Conservation (phyloP, 2,113 vertebrate genomes). For the Corythaixoides concolor region DNA sequence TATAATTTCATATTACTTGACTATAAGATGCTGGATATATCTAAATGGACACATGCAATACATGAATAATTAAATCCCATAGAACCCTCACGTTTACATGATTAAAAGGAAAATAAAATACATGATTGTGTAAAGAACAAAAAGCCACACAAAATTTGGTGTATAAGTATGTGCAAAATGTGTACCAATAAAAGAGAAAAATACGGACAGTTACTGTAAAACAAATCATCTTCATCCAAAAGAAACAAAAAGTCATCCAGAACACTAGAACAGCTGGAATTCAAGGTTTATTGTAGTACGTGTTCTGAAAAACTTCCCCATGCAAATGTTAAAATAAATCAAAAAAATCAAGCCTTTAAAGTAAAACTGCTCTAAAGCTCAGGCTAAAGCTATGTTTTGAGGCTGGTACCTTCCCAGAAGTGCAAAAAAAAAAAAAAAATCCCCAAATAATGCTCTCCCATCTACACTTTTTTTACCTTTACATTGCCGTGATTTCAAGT, state of each 20-base stretch:
- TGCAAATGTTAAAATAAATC: constrained; percentile 43
- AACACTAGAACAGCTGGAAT: constrained; percentile 53
- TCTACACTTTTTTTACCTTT: neutral
- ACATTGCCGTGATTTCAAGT: constrained; percentile 2
- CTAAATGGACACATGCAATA: constrained; percentile 44
- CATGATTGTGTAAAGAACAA: constrained; percentile 25
- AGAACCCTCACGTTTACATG: neutral
- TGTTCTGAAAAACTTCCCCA: constrained; percentile 65
- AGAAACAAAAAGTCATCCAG: constrained; percentile 51
- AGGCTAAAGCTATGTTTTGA: neutral
- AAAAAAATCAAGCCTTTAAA: constrained; percentile 10
- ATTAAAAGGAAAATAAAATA: constrained; percentile 31
- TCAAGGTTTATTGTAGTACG: constrained; percentile 29
- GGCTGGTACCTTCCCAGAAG: neutral
- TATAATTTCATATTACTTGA: neutral
- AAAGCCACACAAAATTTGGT: constrained; percentile 11
- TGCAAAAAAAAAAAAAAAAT: neutral
- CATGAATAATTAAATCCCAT: constrained; percentile 16
- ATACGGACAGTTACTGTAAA: constrained; percentile 56
- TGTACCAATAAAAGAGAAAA: constrained; percentile 31
- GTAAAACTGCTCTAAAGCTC: constrained; percentile 13
- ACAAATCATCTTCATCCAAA: constrained; percentile 45
- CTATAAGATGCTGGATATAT: constrained; percentile 4
- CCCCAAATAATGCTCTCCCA: neutral
- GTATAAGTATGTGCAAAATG: constrained; percentile 43